Percentiles rank a stretch among this genome's conserved stretches.
Evolutionary conservation across 2,113 vertebrate genomes (phyloP).

Genomic region (Dipodomys ordii): DNA sequence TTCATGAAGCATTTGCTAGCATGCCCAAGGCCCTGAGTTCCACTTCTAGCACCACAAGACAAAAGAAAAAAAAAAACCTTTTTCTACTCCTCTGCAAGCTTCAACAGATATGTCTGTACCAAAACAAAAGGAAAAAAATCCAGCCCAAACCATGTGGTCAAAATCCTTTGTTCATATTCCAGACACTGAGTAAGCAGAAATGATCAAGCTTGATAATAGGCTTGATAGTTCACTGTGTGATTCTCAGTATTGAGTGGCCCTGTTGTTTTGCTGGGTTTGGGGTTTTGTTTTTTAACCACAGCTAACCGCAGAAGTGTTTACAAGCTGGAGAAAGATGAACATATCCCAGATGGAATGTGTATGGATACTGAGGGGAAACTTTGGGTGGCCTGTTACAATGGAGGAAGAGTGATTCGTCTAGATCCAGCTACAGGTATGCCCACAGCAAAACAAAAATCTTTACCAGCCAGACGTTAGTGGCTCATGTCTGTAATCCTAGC

Average conservation of each 20-base stretch:
- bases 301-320: constrained; percentile 89
- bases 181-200: constrained; percentile 2
- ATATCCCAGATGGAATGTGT: constrained; percentile 96
- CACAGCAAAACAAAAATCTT: not conserved
- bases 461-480: too few relatives aligned
- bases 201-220: constrained; percentile 49
- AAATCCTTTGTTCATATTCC: constrained; percentile 17
- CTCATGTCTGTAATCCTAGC: too few relatives aligned
- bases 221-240: constrained; percentile 16
- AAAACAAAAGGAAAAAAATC: constrained; percentile 40
- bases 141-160: not conserved
- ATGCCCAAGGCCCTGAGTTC: not conserved
- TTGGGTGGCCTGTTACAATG: constrained; percentile 96
- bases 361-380: constrained; percentile 92
- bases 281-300: constrained; percentile 69
- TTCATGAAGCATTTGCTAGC: not conserved
- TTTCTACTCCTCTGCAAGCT: constrained; percentile 41
- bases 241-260: not conserved
- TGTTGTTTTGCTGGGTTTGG: constrained; percentile 5
- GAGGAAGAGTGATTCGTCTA: constrained; percentile 93
- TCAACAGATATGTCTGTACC: not conserved
- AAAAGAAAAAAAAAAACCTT: not conserved
- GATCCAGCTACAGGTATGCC: constrained; percentile 93
- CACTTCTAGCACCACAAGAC: not conserved
- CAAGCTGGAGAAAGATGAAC: constrained; percentile 90